These are phyloP conservation scores for Lymantria dispar DNA, from an alignment of 2,888 invertebrate genomes.

Conservation along the genomic window DNA sequence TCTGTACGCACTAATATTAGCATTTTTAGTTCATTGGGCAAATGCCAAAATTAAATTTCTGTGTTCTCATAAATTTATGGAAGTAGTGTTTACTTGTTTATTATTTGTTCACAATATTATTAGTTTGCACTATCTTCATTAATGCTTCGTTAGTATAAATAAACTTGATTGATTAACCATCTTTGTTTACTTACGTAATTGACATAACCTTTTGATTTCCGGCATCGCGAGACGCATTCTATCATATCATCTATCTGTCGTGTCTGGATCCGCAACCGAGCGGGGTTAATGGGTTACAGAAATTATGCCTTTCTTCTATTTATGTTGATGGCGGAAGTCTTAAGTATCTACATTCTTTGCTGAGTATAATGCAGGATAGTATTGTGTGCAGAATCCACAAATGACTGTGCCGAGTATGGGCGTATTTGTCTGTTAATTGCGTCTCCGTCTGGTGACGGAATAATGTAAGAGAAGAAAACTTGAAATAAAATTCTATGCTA, in stretches of 20 bases:
- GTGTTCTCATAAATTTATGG: slow-evolving; percentile 53
- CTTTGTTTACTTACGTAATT: slow-evolving; percentile 19
- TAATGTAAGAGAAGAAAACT: too few relatives aligned
- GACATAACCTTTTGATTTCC: slow-evolving; percentile 1
- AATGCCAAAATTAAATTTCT: slow-evolving; percentile 64
- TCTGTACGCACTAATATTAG: slow-evolving; percentile 75
- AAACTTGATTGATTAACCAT: background rate
- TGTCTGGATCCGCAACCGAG: too few relatives aligned
- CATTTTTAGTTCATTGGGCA: slow-evolving; percentile 72
- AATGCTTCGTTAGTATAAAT: background rate
- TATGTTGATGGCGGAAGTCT: too few relatives aligned
- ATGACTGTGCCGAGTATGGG: too few relatives aligned
- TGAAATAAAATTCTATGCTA: too few relatives aligned
- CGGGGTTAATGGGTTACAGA: background rate
- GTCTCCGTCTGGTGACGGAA: too few relatives aligned
- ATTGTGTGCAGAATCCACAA: too few relatives aligned
- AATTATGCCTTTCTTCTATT: background rate
- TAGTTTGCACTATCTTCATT: background rate
- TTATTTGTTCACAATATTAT: slow-evolving; percentile 5
- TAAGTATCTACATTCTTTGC: too few relatives aligned
- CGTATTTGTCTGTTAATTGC: too few relatives aligned
- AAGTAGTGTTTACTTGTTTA: slow-evolving; percentile 39
- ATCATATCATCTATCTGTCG: too few relatives aligned
- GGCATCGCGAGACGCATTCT: too few relatives aligned
- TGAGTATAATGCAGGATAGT: too few relatives aligned